Evolutionary conservation across 2,888 invertebrate genomes (phyloP).

Genomic region (Calliscelio sp.): DNA sequence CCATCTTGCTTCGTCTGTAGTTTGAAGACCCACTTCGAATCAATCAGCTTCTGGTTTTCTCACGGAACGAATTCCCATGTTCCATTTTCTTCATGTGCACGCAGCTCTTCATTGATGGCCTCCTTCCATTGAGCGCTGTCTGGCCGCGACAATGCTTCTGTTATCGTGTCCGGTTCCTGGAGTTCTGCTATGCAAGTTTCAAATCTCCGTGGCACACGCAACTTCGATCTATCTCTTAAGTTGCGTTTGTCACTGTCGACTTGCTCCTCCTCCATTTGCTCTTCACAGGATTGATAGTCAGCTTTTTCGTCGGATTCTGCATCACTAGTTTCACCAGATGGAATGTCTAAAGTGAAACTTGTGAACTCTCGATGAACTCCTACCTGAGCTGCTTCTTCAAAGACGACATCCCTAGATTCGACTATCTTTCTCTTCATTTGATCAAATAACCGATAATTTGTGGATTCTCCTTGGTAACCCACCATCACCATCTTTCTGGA

Average conservation of each 20-base stretch:
- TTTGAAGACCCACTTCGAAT: slow-evolving; percentile 63
- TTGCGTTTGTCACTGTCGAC: neutral
- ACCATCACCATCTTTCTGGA: slow-evolving; percentile 22
- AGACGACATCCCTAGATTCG: slow-evolving; percentile 2
- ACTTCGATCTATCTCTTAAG: neutral
- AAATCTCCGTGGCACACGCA: neutral
- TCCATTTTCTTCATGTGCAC: slow-evolving; percentile 51
- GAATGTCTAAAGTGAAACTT: neutral
- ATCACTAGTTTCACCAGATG: neutral
- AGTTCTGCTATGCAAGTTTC: neutral
- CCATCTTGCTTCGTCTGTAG: slow-evolving; percentile 34
- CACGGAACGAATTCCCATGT: slow-evolving; percentile 63
- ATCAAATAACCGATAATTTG: slow-evolving; percentile 11
- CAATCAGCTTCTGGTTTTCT: slow-evolving; percentile 44
- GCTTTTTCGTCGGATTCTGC: too few relatives aligned
- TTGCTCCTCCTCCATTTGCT: neutral
- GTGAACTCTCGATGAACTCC: neutral
- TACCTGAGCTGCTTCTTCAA: neutral
- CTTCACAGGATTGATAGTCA: neutral
- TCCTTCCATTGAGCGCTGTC: slow-evolving; percentile 38
- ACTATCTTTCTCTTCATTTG: slow-evolving; percentile 9
- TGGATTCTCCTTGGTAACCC: slow-evolving; percentile 21
- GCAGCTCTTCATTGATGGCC: slow-evolving; percentile 55
- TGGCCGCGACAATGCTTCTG: slow-evolving; percentile 32
- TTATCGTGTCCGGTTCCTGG: neutral